phyloP scores from a whole-genome alignment of 2,113 vertebrate genomes.

The Cheilinus undulatus region DNA sequence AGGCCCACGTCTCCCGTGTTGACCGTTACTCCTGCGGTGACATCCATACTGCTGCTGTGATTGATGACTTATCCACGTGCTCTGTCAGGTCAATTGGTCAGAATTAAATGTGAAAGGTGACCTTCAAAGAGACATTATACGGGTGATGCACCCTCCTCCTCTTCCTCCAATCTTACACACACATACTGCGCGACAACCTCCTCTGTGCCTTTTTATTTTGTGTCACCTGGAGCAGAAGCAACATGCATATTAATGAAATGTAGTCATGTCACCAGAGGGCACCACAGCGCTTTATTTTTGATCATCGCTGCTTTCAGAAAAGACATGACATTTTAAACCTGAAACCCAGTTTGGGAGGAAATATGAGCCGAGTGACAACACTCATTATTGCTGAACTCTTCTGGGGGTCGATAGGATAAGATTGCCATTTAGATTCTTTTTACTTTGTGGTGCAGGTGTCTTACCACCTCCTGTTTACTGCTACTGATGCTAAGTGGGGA shows the following conservation, averaged over 20 bases:
- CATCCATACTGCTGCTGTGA: conserved; percentile 59
- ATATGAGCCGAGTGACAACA: conserved; percentile 23
- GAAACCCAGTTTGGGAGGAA: conserved; percentile 38
- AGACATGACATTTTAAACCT: conserved; percentile 45
- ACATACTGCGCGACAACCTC: conserved; percentile 17
- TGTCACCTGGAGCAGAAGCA: conserved; percentile 49
- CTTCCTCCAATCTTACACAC: background rate
- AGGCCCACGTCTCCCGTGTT: conserved; percentile 55
- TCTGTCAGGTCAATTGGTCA: conserved; percentile 72
- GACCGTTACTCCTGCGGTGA: conserved; percentile 52
- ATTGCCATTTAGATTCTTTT: conserved; percentile 28
- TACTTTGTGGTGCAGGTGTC: conserved; percentile 18
- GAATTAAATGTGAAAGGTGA: conserved; percentile 73
- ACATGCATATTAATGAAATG: conserved; percentile 71
- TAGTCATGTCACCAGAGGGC: conserved; percentile 82
- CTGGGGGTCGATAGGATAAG: conserved; percentile 22
- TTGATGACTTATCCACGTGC: conserved; percentile 65
- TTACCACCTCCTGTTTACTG: conserved; percentile 36
- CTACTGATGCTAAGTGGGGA: conserved; percentile 33
- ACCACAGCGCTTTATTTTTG: conserved; percentile 79
- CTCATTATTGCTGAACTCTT: conserved; percentile 23
- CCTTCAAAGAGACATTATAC: conserved; percentile 51
- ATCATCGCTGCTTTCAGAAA: conserved; percentile 57
- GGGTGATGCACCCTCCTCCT: conserved; percentile 19
- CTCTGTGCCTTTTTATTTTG: conserved; percentile 43